Base-by-base conservation (phyloP, 2,888 invertebrate genomes). In the Galeruca laticollis region DNA sequence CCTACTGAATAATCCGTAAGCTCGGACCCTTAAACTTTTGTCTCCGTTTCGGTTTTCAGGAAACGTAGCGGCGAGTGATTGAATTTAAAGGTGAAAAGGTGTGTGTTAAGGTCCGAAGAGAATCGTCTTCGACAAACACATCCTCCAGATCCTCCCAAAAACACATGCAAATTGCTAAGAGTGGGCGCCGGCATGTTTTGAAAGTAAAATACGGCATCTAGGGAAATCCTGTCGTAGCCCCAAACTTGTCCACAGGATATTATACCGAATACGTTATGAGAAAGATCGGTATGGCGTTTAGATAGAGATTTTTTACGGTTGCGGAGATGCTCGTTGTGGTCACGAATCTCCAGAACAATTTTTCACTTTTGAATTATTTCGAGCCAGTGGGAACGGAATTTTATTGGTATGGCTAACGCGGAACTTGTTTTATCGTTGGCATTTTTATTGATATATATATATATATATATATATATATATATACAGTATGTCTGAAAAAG, bases 151-250 rank as follows among this genome's bases (percentile, higher is more conserved):
- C 51, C 59, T 67, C 61, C 69, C 62, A 69, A 75, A 73, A 77
- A 73, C 72, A 73, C 78, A 81, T 81, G 82, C 79, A 82, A 82
- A 82, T 80, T 78, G 80, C 70, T 75, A 72, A 71, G 65, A 71
- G 68, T 64, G 68, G 65, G 68, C 64, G 71, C 62, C 62, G 70
- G 62, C 60, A 59, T 72, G 77, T 82, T 81, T 78, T 79, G 77
- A 78, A 80, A 80, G 80, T 80, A 80, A 81, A 81, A 82, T 81
- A 80, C 75, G 73, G 75, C 77, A 77, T 80, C 80, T 77, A 72
- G 82, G 80, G 81, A 82, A 80, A 81, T 81, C 81, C 81, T 79
- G 56, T 57, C 60, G 62, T 51, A 52, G 64, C 64, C 66, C 57
- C 51, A 35, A 69, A 72, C 61, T 72, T 70, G 67, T 78, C 76